A percentile compares a stretch with the other conserved stretches of the same genome.
phyloP scores from a whole-genome alignment of 1,140 invertebrate genomes.

The Ips nitidus region DNA sequence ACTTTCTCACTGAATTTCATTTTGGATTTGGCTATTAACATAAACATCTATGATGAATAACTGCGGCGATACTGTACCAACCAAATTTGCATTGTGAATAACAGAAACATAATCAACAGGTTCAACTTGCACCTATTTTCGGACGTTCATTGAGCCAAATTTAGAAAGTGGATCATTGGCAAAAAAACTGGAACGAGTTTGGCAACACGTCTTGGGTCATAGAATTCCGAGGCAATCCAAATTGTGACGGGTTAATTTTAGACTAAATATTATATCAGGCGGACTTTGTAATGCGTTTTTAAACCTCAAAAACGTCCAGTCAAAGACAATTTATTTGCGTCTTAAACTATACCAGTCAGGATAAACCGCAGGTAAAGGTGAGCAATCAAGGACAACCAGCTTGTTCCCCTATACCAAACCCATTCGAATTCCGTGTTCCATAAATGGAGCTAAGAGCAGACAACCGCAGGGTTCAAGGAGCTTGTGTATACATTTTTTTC shows the following conservation, averaged over 20 bases:
- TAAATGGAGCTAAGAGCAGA: conserved; percentile 6
- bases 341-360: too few species aligned
- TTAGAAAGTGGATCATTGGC: conserved; percentile 24
- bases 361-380: too few species aligned
- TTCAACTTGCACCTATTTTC: conserved; percentile 7
- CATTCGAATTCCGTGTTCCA: conserved; percentile 18
- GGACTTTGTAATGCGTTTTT: too few species aligned
- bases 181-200: conserved; percentile 26
- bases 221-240: conserved; percentile 4
- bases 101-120: not conserved
- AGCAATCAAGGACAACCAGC: conserved; percentile 16
- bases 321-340: too few species aligned
- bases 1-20: too few species aligned
- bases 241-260: not conserved
- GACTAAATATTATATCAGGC: not conserved
- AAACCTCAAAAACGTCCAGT: too few species aligned
- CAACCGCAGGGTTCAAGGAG: conserved; percentile 7
- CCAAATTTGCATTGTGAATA: too few species aligned
- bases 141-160: not conserved
- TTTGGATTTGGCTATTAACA: too few species aligned
- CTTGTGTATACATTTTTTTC: not conserved
- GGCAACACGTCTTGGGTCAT: conserved; percentile 21
- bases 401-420: not conserved
- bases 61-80: too few species aligned
- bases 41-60: too few species aligned